Evolutionary conservation across 2,888 invertebrate species (phyloP).

Genomic region (Agelastica alni): DNA sequence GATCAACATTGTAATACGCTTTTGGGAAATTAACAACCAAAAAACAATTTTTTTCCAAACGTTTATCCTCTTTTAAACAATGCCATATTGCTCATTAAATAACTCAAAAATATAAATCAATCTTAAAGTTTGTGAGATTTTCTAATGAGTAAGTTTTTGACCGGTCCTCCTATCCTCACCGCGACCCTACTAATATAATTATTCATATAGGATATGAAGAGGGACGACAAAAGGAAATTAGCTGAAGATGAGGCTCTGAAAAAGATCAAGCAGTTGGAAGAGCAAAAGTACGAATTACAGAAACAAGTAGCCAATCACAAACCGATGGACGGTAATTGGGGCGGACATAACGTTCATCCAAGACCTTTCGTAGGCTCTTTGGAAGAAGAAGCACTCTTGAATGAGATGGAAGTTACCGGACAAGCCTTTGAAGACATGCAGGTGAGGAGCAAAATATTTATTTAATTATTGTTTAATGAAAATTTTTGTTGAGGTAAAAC

Average conservation of each 20-base stretch:
- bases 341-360: conserved; percentile 57
- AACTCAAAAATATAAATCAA: no score
- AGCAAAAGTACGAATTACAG: conserved; percentile 89
- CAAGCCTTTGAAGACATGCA: conserved; percentile 99
- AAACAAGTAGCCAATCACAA: conserved; percentile 88
- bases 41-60: conserved; percentile 15
- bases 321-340: conserved; percentile 60
- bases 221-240: conserved; percentile 86
- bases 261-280: conserved; percentile 93
- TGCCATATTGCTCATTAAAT: no score
- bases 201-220: conserved; percentile 91
- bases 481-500: background rate
- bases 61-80: no score
- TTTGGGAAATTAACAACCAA: background rate
- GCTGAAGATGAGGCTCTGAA: conserved; percentile 94
- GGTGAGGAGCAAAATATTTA: conserved; percentile 42
- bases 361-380: conserved; percentile 75
- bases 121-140: no score
- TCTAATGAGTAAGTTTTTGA: no score
- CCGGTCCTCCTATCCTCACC: no score
- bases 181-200: no score
- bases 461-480: no score
- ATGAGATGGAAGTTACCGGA: conserved; percentile 99
- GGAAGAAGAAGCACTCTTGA: conserved; percentile 94
- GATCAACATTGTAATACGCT: no score